phyloP scores from a whole-genome alignment of 2,113 vertebrate species.

The Cercocebus atys region DNA sequence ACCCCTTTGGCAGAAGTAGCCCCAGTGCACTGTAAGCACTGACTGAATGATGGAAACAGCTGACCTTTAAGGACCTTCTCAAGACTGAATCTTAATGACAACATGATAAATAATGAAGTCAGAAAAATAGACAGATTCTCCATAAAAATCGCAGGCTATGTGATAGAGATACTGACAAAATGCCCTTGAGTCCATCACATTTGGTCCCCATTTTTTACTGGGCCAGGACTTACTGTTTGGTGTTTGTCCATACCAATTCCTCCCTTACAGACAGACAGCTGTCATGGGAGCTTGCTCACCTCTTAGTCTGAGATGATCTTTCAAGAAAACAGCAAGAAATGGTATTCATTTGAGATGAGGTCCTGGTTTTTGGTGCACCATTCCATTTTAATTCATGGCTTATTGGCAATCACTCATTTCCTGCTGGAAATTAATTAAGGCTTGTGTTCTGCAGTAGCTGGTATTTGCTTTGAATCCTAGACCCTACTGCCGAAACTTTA shows the following conservation, averaged over 20 bases:
- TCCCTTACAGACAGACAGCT: not conserved
- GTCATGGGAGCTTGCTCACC: not conserved
- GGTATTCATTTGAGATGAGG: constrained; percentile 46
- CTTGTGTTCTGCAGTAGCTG: constrained; percentile 46
- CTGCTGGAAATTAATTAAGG: constrained; percentile 78
- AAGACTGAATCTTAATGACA: not conserved
- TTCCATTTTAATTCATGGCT: constrained; percentile 67
- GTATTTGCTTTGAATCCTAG: constrained; percentile 70
- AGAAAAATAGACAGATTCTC: not conserved
- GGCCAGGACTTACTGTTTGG: not conserved
- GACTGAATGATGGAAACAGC: not conserved
- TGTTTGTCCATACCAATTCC: not conserved
- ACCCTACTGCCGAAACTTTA: constrained; percentile 42
- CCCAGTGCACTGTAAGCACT: not conserved
- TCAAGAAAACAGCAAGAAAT: constrained; percentile 68
- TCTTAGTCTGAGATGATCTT: constrained; percentile 42
- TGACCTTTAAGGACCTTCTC: not conserved
- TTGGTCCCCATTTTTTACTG: not conserved
- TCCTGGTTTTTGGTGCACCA: constrained; percentile 24
- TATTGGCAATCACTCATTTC: constrained; percentile 66
- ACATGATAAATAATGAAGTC: not conserved
- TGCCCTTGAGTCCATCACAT: not conserved
- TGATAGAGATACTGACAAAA: not conserved
- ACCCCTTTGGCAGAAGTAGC: not conserved
- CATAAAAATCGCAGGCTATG: not conserved